A percentile compares a stretch with the other conserved stretches of the same genome.
phyloP scores from a whole-genome alignment of 2,113 vertebrate genomes.

The Heloderma charlesbogerti region DNA sequence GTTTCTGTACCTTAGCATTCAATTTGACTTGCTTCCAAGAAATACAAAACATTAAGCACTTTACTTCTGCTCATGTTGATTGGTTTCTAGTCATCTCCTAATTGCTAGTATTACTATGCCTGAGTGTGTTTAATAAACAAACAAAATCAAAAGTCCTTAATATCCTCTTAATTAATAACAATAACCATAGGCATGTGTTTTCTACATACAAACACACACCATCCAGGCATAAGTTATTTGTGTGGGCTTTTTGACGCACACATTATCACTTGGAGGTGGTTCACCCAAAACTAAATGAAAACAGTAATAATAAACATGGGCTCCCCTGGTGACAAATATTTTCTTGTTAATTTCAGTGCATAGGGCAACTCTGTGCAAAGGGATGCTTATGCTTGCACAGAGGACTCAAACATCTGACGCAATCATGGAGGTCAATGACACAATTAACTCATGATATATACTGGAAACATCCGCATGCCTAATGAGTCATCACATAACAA shows the following conservation, averaged over 20 bases:
- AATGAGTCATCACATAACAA: not conserved
- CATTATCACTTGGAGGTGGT: not conserved
- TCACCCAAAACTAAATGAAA: not conserved
- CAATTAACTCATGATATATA: not conserved
- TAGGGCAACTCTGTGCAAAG: not conserved
- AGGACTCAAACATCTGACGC: not conserved
- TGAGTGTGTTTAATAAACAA: not conserved
- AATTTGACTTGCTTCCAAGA: not conserved
- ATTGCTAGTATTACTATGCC: not conserved
- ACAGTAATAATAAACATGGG: not conserved
- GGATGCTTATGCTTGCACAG: not conserved
- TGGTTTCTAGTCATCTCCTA: not conserved
- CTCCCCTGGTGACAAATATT: not conserved
- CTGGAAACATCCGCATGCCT: not conserved
- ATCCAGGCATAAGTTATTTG: not conserved
- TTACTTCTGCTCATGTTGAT: not conserved
- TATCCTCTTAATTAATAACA: not conserved
- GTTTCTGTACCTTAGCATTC: not conserved
- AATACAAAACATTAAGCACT: not conserved
- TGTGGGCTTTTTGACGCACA: not conserved
- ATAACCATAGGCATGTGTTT: too few relatives aligned
- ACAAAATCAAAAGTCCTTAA: not conserved
- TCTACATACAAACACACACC: not conserved
- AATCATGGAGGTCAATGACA: not conserved
- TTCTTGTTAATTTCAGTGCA: not conserved